Conservation (phyloP, 2,797 vertebrate genomes). For the Oryzias dopingdopingensis region DNA sequence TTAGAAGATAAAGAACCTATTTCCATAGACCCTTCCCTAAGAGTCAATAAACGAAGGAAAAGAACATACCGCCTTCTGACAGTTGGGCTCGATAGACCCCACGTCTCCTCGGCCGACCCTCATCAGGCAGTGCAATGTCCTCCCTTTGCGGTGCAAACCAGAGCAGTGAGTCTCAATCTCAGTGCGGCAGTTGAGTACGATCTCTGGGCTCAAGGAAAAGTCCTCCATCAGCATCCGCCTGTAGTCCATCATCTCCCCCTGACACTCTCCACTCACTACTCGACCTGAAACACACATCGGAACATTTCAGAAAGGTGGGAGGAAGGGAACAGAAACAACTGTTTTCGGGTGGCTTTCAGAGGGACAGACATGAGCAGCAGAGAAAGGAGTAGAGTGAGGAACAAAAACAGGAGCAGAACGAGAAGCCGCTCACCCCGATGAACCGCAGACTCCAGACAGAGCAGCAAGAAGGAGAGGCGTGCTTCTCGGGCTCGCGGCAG, state of each 20-base stretch:
- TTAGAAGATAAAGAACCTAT: too few relatives aligned
- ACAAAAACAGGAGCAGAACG: too few relatives aligned
- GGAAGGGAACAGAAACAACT: too few relatives aligned
- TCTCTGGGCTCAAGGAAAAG: constrained; percentile 95
- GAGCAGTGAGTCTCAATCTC: constrained; percentile 96
- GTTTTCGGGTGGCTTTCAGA: too few relatives aligned
- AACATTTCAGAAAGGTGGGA: too few relatives aligned
- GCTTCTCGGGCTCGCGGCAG: constrained; percentile 91
- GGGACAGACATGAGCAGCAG: too few relatives aligned
- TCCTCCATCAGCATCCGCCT: constrained; percentile 98
- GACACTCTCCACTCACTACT: constrained; percentile 92
- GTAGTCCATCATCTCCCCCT: constrained; percentile 98
- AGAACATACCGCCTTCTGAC: constrained; percentile 88
- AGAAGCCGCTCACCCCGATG: constrained; percentile 83
- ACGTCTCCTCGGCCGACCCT: constrained; percentile 87
- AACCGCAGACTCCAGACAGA: constrained; percentile 93
- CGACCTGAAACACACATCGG: constrained; percentile 76
- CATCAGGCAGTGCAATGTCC: constrained; percentile 97
- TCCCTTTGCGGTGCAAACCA: constrained; percentile 92
- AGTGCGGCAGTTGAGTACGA: constrained; percentile 92
- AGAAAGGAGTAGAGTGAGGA: neutral
- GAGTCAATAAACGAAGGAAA: too few relatives aligned
- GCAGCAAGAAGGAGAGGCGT: constrained; percentile 91
- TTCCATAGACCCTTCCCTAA: too few relatives aligned
- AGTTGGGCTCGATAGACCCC: constrained; percentile 83